Base-by-base conservation (phyloP, 2,113 vertebrate genomes). In the Eupsittula cactorum region DNA sequence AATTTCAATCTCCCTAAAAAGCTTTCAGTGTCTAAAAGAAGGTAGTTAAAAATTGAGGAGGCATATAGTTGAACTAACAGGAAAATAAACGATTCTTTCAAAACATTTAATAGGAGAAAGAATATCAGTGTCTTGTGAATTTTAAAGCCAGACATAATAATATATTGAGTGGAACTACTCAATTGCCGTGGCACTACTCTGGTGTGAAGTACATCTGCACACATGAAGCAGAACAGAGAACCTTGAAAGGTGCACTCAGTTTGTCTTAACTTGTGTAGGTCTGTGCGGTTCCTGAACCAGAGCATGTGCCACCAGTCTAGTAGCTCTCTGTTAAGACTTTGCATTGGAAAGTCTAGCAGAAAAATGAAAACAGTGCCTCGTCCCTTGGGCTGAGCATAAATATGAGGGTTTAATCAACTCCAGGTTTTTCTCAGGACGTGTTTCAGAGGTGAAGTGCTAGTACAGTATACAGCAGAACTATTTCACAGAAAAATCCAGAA, bases 41-140 rank as follows among this genome's bases (percentile, higher is more conserved):
- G 24, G 35, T 0, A 0, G 1, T 1, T 9, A 24, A 20, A 1
- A 20, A 29, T 1, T 3, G 2, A 53, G 2, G 1, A 3, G 3
- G 2, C 2, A 23, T 27, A 18, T 37, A 35, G 76, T 65, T 76
- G 31, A 73, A 69, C 2, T 5, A 73, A 41, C 1, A 74, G 12
- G 14, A 92, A 79, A 89, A 78, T 3, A 63, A 75, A 71, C 5
- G 2, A 0, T 2, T 18, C 44, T 67, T 37, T 9, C 11, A 4
- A 2, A 39, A 7, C 1, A 29, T 50, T 49, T 70, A 39, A 46
- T 16, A 7, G 13, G 35, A 75, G 39, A 49, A 82, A 53, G 9
- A 44, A 77, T 47, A 25, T 60, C 47, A 12, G 5, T 24, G 33
- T 19, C 15, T 8, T 60, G 11, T 49, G 59, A 52, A 47, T 86